Evolutionary conservation across 2,888 invertebrate genomes (phyloP), one percentile per base, ranked within the genome.

Genomic region (Reticulitermes lucifugus): DNA sequence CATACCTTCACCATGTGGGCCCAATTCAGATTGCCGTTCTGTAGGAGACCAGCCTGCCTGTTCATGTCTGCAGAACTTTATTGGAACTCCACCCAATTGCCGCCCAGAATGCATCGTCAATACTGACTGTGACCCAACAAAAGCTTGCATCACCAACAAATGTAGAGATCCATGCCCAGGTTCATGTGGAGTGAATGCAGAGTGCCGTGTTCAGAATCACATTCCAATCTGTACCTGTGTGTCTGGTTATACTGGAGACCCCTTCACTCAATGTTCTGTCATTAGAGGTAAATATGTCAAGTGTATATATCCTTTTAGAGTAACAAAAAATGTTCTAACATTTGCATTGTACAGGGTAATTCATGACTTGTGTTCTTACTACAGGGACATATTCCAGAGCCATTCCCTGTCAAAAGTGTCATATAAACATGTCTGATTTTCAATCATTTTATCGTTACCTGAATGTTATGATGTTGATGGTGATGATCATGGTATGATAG

Each of bases 1-100:
- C 89, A 92, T 94, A 71, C 91, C 94, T 2, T 94, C 94, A 86
- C 95, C 96, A 6, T 94, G 93, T 86, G 89, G 89, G 43, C 89
- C 89, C 10, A 88, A 89, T 87, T 89, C 89, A 59, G 88, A 89
- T 73, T 91, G 91, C 85, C 88, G 89, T 29, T 89, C 88, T 77
- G 87, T 89, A 6, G 88, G 88, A 88, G 92, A 92, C 80, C 91
- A 93, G 87, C 94, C 95, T n/a, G 93, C 94, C 0, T 93, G 93
- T 87, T 89, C 91, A 3, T 92, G 92, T 87, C 88, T 90, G 46
- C 88, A 90, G 41, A 93, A 94, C 88, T 96, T 93, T 89, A 92
- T 93, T 55, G 96, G 96, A 84, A 90, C 92, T 83, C 95, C 96
- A 46, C 94, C 95, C 41, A 94, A 93, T 87, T 96, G 96, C 90